Conservation (phyloP, 2,113 vertebrate species). For the Lepus timidus region DNA sequence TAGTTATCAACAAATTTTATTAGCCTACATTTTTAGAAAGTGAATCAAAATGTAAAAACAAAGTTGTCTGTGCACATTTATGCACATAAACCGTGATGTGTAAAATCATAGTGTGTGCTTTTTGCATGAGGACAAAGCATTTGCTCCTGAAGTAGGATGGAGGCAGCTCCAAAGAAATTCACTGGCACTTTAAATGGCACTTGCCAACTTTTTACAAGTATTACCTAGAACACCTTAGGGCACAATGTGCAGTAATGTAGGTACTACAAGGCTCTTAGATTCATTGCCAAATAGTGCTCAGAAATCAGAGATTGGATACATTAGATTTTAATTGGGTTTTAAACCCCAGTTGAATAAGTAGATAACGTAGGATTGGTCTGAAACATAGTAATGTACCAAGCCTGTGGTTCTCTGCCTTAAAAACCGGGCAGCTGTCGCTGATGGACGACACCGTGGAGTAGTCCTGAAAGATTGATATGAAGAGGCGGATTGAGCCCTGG, state of each 20-base stretch:
- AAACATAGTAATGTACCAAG: conserved; percentile 89
- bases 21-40: conserved; percentile 24
- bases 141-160: conserved; percentile 57
- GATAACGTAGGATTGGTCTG: conserved; percentile 91
- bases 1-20: conserved; percentile 48
- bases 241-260: conserved; percentile 76
- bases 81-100: conserved; percentile 54
- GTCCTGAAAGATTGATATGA: conserved; percentile 86
- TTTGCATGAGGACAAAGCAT: conserved; percentile 55
- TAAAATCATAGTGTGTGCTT: conserved; percentile 41
- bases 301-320: conserved; percentile 90
- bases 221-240: conserved; percentile 82
- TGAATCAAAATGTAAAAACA: conserved; percentile 42
- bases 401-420: conserved; percentile 86
- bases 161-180: not conserved
- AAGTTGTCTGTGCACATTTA: conserved; percentile 49
- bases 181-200: conserved; percentile 63
- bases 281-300: conserved; percentile 84
- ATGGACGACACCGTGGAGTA: conserved; percentile 71
- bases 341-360: conserved; percentile 89
- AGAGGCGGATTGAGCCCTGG: conserved; percentile 83
- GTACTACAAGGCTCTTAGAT: conserved; percentile 82
- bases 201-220: conserved; percentile 70
- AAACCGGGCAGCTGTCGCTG: conserved; percentile 62
- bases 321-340: conserved; percentile 93